Evolutionary conservation across 2,888 invertebrate species (phyloP), one percentile per base, ranked within the genome.

Genomic region (Acrobasis consociella): DNA sequence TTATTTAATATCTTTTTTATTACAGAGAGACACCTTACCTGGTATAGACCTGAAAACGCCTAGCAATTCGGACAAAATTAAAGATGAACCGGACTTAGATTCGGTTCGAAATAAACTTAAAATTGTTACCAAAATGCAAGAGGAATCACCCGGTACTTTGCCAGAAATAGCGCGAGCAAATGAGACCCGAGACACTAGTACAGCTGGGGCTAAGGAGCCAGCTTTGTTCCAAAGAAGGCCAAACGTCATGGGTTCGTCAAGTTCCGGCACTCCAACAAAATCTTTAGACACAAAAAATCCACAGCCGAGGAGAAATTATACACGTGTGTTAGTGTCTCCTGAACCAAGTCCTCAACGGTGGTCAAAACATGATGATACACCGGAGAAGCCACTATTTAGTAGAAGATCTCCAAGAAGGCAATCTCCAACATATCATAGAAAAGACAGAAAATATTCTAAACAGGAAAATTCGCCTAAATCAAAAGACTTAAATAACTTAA

Each of bases 211-310:
- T 66, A 90, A 89, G 69, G 90, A 90, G 68, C 88, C 91, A 5
- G 89, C 89, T 1, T 76, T 91, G 56, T 91, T 91, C 70, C 90
- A 91, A 71, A 83, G 90, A 65, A 76, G 91, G 64, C 89, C 91
- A 39, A 85, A 87, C 58, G 81, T 15, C 1, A 42, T 22, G 5
- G 42, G 72, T 69, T 60, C 82, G 0, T 78, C 79, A 11, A 31
- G 31, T 31, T 53, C 64, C 9, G 66, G 64, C 8, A 55, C 64
- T 52, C 15, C 62, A 31, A 31, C 31, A 31, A 31, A 31, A 38
- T 66, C n/a, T 66, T 31, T 42, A 65, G 49, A 63, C 49, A 42
- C 63, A 50, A 53, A 63, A 51, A 56, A 69, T 65, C 59, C 75
- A 65, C 63, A 64, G 10, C 65, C 80, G 49, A 84, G 82, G 70